phyloP scores from a whole-genome alignment of 2,113 vertebrate genomes.

The Poecile atricapillus region DNA sequence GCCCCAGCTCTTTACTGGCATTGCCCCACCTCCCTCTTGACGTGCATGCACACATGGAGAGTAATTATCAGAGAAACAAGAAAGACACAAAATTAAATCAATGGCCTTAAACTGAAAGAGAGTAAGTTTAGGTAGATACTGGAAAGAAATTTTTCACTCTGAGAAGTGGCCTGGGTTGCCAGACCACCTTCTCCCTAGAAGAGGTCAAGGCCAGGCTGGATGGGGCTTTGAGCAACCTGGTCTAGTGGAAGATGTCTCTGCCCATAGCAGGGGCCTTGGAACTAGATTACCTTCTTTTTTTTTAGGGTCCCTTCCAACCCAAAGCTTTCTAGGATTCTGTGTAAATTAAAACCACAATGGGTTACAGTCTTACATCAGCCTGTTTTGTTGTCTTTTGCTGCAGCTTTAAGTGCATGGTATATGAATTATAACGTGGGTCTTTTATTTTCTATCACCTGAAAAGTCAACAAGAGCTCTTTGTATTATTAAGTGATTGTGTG shows the following conservation, averaged over 20 bases:
- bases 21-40: not conserved
- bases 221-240: not conserved
- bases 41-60: not conserved
- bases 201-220: not conserved
- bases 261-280: not conserved
- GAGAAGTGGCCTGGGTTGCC: not conserved
- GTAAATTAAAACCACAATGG: not conserved
- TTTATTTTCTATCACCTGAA: not conserved
- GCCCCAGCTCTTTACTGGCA: not conserved
- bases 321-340: not conserved
- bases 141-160: not conserved
- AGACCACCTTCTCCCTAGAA: not conserved
- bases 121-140: not conserved
- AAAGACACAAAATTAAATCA: not conserved
- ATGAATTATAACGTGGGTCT: not conserved
- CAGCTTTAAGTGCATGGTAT: not conserved
- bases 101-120: not conserved
- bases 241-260: not conserved
- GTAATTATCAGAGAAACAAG: not conserved
- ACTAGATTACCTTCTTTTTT: not conserved
- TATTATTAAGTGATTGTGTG: not conserved
- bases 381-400: not conserved
- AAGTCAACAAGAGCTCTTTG: not conserved
- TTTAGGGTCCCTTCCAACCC: not conserved
- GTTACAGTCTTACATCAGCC: not conserved